Conservation (phyloP, 2,888 invertebrate genomes). For the Uloborus plumipes region DNA sequence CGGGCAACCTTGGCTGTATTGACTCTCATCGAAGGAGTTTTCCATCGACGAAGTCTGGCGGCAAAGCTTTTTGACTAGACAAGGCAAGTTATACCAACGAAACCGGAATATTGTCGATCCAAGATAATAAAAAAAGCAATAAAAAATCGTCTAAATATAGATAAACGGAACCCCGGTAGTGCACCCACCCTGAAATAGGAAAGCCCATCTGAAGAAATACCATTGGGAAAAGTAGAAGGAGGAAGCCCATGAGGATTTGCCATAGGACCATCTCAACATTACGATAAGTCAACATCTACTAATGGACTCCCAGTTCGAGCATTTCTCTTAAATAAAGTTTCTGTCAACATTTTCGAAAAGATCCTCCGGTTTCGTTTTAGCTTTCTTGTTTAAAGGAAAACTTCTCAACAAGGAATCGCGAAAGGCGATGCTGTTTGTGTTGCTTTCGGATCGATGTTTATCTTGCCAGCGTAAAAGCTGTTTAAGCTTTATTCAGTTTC, state of each 20-base stretch:
- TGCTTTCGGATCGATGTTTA: slow-evolving; percentile 55
- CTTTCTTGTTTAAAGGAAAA: slow-evolving; percentile 63
- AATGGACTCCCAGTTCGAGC: slow-evolving; percentile 55
- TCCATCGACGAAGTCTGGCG: slow-evolving; percentile 34
- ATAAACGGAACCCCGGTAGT: slow-evolving; percentile 30
- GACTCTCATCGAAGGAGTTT: slow-evolving; percentile 44
- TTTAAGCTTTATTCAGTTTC: slow-evolving; percentile 62
- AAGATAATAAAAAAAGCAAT: no score
- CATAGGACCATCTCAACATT: slow-evolving; percentile 44
- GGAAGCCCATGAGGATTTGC: slow-evolving; percentile 33
- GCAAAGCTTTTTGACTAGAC: slow-evolving; percentile 54
- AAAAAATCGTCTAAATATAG: slow-evolving; percentile 39
- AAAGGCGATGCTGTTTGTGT: slow-evolving; percentile 57
- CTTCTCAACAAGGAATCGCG: not conserved
- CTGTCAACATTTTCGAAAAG: slow-evolving; percentile 63
- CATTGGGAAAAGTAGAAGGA: slow-evolving; percentile 39
- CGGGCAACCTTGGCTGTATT: slow-evolving; percentile 49
- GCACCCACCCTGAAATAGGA: not conserved
- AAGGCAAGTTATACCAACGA: slow-evolving; percentile 6
- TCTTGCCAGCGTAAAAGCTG: slow-evolving; percentile 58
- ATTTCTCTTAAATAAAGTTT: slow-evolving; percentile 64
- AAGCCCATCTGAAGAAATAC: slow-evolving; percentile 15
- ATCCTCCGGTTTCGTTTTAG: slow-evolving; percentile 48
- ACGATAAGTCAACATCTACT: slow-evolving; percentile 61
- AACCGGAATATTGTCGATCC: no score